These are phyloP conservation scores for Cossypha dichroa DNA, from an alignment of 2,797 vertebrate genomes.

Conservation along the genomic window DNA sequence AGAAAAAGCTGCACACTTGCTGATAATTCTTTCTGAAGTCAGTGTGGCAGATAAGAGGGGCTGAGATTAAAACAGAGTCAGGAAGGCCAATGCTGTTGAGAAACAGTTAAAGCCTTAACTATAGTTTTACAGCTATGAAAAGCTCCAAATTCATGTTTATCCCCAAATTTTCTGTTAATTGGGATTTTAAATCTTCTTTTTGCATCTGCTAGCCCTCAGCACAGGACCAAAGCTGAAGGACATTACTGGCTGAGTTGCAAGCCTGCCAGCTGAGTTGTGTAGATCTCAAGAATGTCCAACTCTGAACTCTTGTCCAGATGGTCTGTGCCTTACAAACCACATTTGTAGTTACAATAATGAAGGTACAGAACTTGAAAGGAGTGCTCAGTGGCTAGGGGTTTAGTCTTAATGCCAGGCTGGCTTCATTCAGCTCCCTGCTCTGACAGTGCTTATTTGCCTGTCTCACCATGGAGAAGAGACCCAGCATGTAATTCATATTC, in stretches of 20 bases:
- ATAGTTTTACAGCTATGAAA: background rate
- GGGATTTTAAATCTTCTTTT: background rate
- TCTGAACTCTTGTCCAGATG: background rate
- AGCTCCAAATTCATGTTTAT: background rate
- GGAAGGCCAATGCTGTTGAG: background rate
- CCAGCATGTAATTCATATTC: background rate
- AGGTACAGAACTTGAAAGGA: conserved; percentile 6
- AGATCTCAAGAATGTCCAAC: background rate
- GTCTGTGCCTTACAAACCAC: conserved; percentile 6
- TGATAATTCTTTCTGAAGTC: background rate
- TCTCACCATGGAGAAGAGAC: background rate
- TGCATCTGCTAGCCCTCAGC: background rate
- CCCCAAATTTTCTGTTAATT: background rate
- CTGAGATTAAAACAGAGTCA: background rate
- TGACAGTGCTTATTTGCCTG: background rate
- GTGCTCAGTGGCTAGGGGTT: background rate
- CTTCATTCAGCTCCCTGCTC: background rate
- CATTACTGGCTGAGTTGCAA: background rate
- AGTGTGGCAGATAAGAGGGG: background rate
- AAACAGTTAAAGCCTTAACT: background rate
- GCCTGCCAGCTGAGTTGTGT: background rate
- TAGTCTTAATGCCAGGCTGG: background rate
- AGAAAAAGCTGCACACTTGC: background rate
- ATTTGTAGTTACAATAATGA: background rate
- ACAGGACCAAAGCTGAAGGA: background rate